Percentiles rank a stretch among this genome's conserved stretches.
Evolutionary conservation across 1,140 invertebrate genomes (phyloP).

Genomic region (Eumeta japonica): DNA sequence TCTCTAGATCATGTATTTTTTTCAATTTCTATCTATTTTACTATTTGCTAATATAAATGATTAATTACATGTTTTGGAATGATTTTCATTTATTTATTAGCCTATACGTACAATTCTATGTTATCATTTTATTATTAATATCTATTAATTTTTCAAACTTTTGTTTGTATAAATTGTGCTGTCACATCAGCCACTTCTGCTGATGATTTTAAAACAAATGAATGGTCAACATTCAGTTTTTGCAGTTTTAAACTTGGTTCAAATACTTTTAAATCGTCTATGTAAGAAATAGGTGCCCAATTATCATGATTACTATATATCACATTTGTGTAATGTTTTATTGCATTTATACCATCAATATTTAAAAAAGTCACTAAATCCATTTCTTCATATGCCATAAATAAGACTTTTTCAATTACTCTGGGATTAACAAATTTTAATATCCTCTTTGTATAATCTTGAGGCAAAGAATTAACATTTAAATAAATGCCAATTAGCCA

Average conservation of each 20-base stretch:
- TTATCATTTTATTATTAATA: no score
- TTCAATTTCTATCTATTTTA: no score
- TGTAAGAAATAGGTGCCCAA: conserved; percentile 35
- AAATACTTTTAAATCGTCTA: conserved; percentile 27
- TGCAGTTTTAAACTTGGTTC: conserved; percentile 26
- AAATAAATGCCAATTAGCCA: conserved; percentile 30
- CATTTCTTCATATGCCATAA: conserved; percentile 46
- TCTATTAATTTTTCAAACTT: no score
- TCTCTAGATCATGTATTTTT: no score
- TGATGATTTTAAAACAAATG: conserved; percentile 43
- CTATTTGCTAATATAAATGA: no score
- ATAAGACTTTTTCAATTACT: conserved; percentile 31
- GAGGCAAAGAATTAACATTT: conserved; percentile 21
- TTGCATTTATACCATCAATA: conserved; percentile 21
- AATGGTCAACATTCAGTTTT: conserved; percentile 28
- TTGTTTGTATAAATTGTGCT: no score
- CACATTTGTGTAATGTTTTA: conserved; percentile 31
- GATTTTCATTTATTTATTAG: no score
- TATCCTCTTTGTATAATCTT: conserved; percentile 19
- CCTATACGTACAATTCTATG: no score
- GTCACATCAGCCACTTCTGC: conserved; percentile 29
- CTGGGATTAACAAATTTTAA: conserved; percentile 26
- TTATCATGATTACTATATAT: conserved; percentile 31
- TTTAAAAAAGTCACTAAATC: conserved; percentile 31
- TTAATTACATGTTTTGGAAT: no score